These are phyloP conservation scores for Amphiduros pacificus DNA, from an alignment of 2,888 invertebrate genomes.

Conservation along the genomic window DNA sequence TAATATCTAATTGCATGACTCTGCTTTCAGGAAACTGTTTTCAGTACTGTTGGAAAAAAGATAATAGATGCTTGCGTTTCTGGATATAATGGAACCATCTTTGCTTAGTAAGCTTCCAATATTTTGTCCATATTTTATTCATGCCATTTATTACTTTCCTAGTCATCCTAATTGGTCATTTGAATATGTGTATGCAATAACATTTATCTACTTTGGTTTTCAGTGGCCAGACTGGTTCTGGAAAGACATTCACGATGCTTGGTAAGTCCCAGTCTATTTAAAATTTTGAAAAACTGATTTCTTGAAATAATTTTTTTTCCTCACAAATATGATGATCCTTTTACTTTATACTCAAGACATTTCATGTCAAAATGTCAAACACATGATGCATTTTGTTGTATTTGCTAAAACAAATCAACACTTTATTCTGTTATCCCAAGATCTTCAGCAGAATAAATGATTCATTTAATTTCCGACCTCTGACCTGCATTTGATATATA, in stretches of 20 bases:
- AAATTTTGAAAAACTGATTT: background rate
- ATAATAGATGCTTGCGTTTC: slow-evolving; percentile 58
- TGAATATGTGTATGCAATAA: background rate
- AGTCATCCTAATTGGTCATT: background rate
- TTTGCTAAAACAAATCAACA: too few species aligned
- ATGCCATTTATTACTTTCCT: background rate
- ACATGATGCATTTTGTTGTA: too few species aligned
- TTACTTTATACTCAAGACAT: background rate
- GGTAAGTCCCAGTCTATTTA: slow-evolving; percentile 39
- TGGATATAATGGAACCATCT: slow-evolving; percentile 61
- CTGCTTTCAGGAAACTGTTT: slow-evolving; percentile 57
- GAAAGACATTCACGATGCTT: slow-evolving; percentile 61
- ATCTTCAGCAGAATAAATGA: too few species aligned
- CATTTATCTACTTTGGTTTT: background rate
- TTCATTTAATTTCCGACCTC: too few species aligned
- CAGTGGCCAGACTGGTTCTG: slow-evolving; percentile 57
- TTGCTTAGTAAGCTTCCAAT: slow-evolving; percentile 58
- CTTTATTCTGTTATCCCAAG: too few species aligned
- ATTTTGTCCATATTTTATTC: background rate
- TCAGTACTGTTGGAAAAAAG: slow-evolving; percentile 49
- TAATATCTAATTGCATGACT: too few species aligned
- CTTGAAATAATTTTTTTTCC: background rate
- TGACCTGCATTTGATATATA: too few species aligned
- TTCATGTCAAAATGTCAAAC: background rate
- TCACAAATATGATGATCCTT: background rate